phyloP scores from a whole-genome alignment of 2,797 vertebrate genomes.

The Coccyzus lansbergi region DNA sequence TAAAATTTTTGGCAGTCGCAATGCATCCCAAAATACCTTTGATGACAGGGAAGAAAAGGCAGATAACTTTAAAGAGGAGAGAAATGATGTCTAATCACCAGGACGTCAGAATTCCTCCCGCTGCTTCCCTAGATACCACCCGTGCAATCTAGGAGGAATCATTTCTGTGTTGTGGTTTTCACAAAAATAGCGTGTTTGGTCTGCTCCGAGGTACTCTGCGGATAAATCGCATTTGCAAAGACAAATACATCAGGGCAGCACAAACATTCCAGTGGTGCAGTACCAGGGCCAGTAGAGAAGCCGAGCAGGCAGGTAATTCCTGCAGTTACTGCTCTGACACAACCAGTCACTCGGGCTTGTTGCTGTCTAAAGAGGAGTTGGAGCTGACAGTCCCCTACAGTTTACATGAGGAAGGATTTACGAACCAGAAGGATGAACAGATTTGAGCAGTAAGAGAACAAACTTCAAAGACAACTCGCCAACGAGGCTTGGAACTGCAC shows the following conservation, averaged over 20 bases:
- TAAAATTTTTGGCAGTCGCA: neutral
- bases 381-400: neutral
- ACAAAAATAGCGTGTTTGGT: accelerated
- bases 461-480: neutral
- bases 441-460: neutral
- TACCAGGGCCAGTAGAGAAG: neutral
- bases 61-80: neutral
- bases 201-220: neutral
- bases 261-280: neutral
- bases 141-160: neutral
- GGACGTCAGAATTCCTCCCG: neutral
- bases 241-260: neutral
- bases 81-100: neutral
- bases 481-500: accelerated
- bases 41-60: neutral
- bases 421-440: neutral
- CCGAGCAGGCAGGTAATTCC: neutral
- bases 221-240: neutral
- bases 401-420: neutral
- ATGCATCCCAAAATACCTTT: neutral
- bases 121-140: neutral
- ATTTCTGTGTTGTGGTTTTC: neutral
- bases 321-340: neutral
- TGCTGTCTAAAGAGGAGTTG: accelerated
- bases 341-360: accelerated